Evolutionary conservation across 2,797 vertebrate species (phyloP), one percentile per base, ranked within the genome.

Genomic region (Lutjanus campechanus): DNA sequence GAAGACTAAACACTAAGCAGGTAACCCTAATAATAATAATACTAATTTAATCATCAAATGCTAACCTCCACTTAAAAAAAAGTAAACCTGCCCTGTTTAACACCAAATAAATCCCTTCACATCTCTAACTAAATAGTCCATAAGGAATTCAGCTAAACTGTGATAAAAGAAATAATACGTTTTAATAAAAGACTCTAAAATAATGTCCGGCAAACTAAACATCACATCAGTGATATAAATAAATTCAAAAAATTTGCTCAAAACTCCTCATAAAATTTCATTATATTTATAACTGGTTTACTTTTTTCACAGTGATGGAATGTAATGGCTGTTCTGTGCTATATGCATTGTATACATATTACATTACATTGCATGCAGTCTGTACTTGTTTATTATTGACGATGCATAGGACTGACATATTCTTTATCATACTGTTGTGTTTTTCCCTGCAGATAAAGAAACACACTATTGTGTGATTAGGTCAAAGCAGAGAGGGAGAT

Each of bases 1-100:
- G 97, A 99, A 98, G 97, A 97, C 97, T 99, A 97, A 97, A 98
- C 97, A 93, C 96, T 98, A 99, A 99, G 96, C 98, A 99, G 98
- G 98, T 99, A 99, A 99, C 96, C 96, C 91, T 96, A 97, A 97
- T 93, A 97, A 97, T 93, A 97, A 96, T 96, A 97, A 98, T 96
- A 96, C 93, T 95, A 98, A 97, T 97, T 96, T 97, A 97, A 96
- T 95, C 95, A 95, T 97, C 94, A 96, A 97, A 97, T 97, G 95
- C 95, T 97, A 97, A 98, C 96, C 96, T 96, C 97, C 97, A 98
- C 97, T 98, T 98, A 97, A 98, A 98, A 99, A 99, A 99, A 99
- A 99, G 98, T 99, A 99, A 99, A 99, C 98, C 98, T 98, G 95
- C 88, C 96, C 95, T 94, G 96, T 96, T 92, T 92, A 95, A 95